Evolutionary conservation across 2,888 invertebrate genomes (phyloP).

Genomic region (Megamerina dolium): DNA sequence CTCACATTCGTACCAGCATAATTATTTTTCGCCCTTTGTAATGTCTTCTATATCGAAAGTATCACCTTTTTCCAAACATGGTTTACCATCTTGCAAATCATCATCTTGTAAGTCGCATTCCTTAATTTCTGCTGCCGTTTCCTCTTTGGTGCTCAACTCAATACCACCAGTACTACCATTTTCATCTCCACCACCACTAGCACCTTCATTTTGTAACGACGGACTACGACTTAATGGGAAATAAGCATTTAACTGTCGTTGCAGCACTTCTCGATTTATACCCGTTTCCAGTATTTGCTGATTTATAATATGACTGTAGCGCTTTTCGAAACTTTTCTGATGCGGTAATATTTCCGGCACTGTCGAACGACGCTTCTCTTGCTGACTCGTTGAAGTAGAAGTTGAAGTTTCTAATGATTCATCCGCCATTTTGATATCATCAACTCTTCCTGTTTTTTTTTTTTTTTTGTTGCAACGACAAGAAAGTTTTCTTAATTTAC

Average conservation of each 20-base stretch:
- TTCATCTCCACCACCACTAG: neutral
- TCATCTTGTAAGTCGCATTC: neutral
- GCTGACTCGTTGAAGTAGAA: slow-evolving; percentile 12
- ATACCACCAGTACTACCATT: slow-evolving; percentile 1
- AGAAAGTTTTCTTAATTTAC: too few species aligned
- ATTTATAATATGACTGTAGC: slow-evolving; percentile 46
- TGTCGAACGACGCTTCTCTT: slow-evolving; percentile 20
- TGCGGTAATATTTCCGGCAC: slow-evolving; percentile 28
- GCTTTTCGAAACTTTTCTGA: slow-evolving; percentile 45
- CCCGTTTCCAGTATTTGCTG: slow-evolving; percentile 47
- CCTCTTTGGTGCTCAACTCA: too few species aligned
- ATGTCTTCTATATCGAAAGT: slow-evolving; percentile 21
- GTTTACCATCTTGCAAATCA: neutral
- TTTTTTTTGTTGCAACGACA: too few species aligned
- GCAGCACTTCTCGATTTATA: slow-evolving; percentile 49
- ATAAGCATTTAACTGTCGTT: slow-evolving; percentile 67
- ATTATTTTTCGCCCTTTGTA: too few species aligned
- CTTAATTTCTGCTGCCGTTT: neutral
- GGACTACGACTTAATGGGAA: slow-evolving; percentile 52
- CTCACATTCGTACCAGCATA: too few species aligned
- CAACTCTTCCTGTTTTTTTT: too few species aligned
- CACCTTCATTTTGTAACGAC: slow-evolving; percentile 25
- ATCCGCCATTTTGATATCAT: too few species aligned
- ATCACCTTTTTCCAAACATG: slow-evolving; percentile 14
- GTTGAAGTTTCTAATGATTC: slow-evolving; percentile 21